These are phyloP conservation scores for Dendrolimus kikuchii DNA, from an alignment of 1,140 invertebrate genomes.

Conservation along the genomic window DNA sequence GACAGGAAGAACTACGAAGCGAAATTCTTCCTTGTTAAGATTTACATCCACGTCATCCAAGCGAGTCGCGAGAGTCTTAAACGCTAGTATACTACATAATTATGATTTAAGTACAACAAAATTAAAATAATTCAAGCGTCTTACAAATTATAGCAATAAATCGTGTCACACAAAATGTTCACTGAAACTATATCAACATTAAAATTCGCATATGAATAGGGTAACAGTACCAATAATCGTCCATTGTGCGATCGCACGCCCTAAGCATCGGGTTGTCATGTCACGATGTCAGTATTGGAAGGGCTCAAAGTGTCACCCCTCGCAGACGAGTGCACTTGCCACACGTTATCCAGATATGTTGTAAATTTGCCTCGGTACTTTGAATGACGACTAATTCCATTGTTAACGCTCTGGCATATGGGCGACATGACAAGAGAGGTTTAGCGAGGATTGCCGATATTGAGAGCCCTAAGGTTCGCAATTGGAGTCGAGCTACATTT, in stretches of 20 bases:
- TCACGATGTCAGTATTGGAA: constrained; percentile 62
- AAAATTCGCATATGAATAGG: constrained; percentile 32
- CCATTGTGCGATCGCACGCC: constrained; percentile 47
- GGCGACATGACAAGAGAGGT: constrained; percentile 51
- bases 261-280: constrained; percentile 46
- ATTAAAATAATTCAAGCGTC: too few species aligned
- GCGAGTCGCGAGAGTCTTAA: too few species aligned
- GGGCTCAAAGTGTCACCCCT: constrained; percentile 64
- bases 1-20: too few species aligned
- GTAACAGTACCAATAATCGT: constrained; percentile 50
- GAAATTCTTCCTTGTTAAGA: too few species aligned
- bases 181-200: constrained; percentile 20
- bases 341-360: constrained; percentile 60
- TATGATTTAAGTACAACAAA: too few species aligned
- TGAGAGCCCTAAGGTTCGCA: constrained; percentile 17
- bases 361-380: constrained; percentile 57
- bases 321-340: constrained; percentile 62
- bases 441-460: constrained; percentile 53
- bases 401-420: constrained; percentile 61
- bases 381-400: constrained; percentile 70
- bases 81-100: too few species aligned
- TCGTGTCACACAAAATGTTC: constrained; percentile 15
- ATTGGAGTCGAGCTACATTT: constrained; percentile 1
- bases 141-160: neutral
- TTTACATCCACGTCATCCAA: too few species aligned